Base-by-base conservation (phyloP, 2,888 invertebrate genomes). In the Heterodera filipjevi region DNA sequence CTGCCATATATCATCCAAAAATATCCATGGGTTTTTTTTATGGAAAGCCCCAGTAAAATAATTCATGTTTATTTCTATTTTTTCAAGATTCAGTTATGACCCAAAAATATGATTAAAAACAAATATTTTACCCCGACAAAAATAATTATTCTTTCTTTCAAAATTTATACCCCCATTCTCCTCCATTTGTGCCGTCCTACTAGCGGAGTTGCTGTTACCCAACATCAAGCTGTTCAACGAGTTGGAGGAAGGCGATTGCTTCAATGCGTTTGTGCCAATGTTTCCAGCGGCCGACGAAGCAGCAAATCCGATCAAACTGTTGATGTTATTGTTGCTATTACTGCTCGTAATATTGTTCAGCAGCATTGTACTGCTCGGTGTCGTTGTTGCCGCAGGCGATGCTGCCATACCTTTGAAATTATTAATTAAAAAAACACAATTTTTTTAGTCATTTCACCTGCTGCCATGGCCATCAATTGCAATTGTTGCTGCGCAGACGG, bases 401-500 rank as follows among this genome's bases (percentile, higher is more conserved):
- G 68, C 66, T 8, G 66, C 32, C 33, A 32, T 68, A 6, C 59
- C 59, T 59, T 53, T 22, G 22, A 22, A 53, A 22, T 19, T 53
- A 39, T 10, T 10, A 39, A 12, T 39, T 39, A 39, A 39, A 39
- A 10, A 39, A 39, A 39, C 6, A 12, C 8, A 10, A 10, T 39
- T 39, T 39, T 0, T 3, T 49, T 19, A 19, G 16, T 49, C 16
- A 59, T 59, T 59, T 2, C 10, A 59, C 59, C 59, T 27, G 59
- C 59, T 12, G 68, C 68, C 68, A 68, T 68, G 33, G 68, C 68
- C 68, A 68, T 68, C 68, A 68, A 35, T 32, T 68, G 68, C 33
- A 68, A 35, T 8, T 68, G 68, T 10, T 68, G 68, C 10, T 68
- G 46, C 22, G 77, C 64, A n/a, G 71, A 49, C 30, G 77, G 39